These are phyloP conservation scores for Apaloderma vittatum DNA, from an alignment of 2,113 vertebrate species.

Conservation along the genomic window DNA sequence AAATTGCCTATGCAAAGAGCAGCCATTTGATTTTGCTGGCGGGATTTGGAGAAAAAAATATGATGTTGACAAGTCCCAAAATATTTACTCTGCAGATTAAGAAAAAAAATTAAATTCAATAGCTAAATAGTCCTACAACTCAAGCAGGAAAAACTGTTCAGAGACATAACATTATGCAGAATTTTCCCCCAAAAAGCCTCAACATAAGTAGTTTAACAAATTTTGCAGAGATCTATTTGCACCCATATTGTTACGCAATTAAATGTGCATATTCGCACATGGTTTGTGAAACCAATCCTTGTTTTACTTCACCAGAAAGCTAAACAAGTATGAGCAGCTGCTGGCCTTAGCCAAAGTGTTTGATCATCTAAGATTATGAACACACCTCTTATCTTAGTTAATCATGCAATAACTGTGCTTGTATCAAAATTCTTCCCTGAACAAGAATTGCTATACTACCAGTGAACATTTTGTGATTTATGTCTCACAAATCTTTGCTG, in stretches of 20 bases:
- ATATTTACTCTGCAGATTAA: neutral
- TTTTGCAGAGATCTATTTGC: neutral
- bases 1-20: neutral
- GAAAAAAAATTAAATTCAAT: neutral
- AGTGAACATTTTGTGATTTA: neutral
- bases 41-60: neutral
- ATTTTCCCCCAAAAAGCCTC: neutral
- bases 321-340: neutral
- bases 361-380: neutral
- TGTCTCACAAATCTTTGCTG: neutral
- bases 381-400: neutral
- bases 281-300: neutral
- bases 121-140: neutral
- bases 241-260: neutral
- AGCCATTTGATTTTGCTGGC: neutral
- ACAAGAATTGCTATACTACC: neutral
- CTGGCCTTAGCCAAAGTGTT: neutral
- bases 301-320: neutral
- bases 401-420: neutral
- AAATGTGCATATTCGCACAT: neutral
- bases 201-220: neutral
- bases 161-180: neutral
- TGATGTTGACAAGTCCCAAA: neutral
- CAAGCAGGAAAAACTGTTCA: neutral
- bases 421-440: neutral